Evolutionary conservation across 2,888 invertebrate genomes (phyloP).

Genomic region (Sicus ferrugineus): DNA sequence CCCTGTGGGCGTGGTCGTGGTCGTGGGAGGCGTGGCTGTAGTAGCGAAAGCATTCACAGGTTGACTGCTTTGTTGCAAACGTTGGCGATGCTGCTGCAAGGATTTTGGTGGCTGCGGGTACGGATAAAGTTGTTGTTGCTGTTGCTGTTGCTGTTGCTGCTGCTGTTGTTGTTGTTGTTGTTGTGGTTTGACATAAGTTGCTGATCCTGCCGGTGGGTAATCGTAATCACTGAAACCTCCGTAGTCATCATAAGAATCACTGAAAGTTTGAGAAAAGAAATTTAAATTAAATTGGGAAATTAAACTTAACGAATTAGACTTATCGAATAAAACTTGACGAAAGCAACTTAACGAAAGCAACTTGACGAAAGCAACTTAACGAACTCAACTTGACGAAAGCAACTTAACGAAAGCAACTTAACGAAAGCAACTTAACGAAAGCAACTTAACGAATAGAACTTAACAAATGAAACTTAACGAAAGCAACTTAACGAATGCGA

Average conservation of each 20-base stretch:
- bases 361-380: not conserved
- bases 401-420: not conserved
- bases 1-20: not conserved
- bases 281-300: not conserved
- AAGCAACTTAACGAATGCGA: not conserved
- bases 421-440: not conserved
- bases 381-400: not conserved
- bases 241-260: slow-evolving; percentile 38
- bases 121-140: not conserved
- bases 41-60: slow-evolving; percentile 10
- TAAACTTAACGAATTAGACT: not conserved
- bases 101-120: not conserved
- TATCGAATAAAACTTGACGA: not conserved
- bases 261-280: slow-evolving; percentile 29
- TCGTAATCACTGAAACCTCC: slow-evolving; percentile 37
- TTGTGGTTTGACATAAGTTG: not conserved
- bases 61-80: slow-evolving; percentile 16
- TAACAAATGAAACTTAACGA: not conserved
- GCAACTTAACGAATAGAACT: not conserved
- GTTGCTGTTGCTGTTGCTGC: slow-evolving; percentile 9
- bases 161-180: not conserved
- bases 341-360: not conserved
- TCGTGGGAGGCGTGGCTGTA: slow-evolving; percentile 20
- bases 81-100: not conserved
- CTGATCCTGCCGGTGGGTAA: slow-evolving; percentile 11